Base-by-base conservation (phyloP, 2,888 invertebrate species). In the Malthinus seriepunctatus region DNA sequence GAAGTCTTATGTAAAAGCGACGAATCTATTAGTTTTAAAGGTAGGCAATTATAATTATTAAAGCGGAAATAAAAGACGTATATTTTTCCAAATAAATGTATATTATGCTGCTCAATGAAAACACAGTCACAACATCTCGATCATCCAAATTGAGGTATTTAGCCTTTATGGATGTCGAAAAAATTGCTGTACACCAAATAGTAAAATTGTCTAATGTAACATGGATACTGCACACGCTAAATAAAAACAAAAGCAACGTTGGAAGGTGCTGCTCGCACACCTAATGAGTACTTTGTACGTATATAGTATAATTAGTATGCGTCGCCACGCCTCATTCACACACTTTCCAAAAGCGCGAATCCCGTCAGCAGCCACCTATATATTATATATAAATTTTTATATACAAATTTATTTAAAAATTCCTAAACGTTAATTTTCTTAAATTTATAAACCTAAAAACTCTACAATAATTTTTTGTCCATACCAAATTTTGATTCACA, bases 101-200 rank as follows among this genome's bases (percentile, higher is more conserved):
- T 86, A 86, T 86, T 86, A 86, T 83, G 86, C 84, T 84, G 86
- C 83, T 80, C 85, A 86, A 85, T 85, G 82, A 86, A 79, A 86
- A 80, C 80, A 80, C 79, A 79, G 78, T 79, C 78, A 79, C 79
- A 79, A 79, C 77, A 76, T 78, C 75, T 72, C 78, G 78, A 77
- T 70, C 69, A 64, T 64, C 72, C 73, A 67, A 60, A 55, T 62
- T 59, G 49, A 63, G 57, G 56, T 5, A 2, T 23, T 23, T 58
- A 52, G 55, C 48, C 59, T 51, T 50, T 62, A 52, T 60, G 65
- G 63, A 63, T 60, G 74, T 75, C 79, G 78, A 77, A 78, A 78
- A 71, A 77, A 77, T 79, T 79, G 79, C 78, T 78, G 79, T 79
- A 79, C 79, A 79, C 79, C 79, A 79, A 79, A 79, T 79, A 79